These are phyloP conservation scores for Merodon equestris DNA, from an alignment of 2,888 invertebrate species.

Conservation along the genomic window DNA sequence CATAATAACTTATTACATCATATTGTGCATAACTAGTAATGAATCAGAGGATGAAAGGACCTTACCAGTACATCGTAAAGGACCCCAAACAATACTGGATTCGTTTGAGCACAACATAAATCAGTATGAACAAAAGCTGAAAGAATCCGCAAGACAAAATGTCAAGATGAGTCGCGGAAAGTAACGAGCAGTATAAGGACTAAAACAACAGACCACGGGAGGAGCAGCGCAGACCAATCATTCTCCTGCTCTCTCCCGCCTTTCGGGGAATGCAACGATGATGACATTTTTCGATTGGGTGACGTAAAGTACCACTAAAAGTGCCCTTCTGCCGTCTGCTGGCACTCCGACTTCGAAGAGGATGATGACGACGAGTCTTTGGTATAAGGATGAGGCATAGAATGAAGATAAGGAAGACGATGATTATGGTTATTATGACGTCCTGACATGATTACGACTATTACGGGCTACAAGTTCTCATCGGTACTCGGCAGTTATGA, in stretches of 20 bases:
- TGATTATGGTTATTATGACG: conserved; percentile 58
- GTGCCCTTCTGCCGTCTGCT: conserved; percentile 5
- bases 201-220: conserved; percentile 16
- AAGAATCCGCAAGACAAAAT: conserved; percentile 58
- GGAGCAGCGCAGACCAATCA: conserved; percentile 6
- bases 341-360: neutral
- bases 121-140: conserved; percentile 37
- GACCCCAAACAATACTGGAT: conserved; percentile 55
- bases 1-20: too few species aligned
- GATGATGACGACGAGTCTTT: conserved; percentile 13
- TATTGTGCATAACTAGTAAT: too few species aligned
- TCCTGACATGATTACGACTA: conserved; percentile 60
- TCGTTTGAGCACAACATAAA: conserved; percentile 56
- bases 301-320: conserved; percentile 8
- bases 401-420: conserved; percentile 17
- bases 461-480: conserved; percentile 23
- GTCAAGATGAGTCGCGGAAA: conserved; percentile 20
- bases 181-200: conserved; percentile 6
- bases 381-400: conserved; percentile 1
- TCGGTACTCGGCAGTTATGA: neutral
- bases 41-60: too few species aligned
- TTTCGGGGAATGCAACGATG: conserved; percentile 26
- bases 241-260: neutral
- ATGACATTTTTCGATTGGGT: conserved; percentile 49
- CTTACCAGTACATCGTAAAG: too few species aligned